Evolutionary conservation across 1,140 invertebrate genomes (phyloP).

Genomic region (Pseudomyrmex gracilis): DNA sequence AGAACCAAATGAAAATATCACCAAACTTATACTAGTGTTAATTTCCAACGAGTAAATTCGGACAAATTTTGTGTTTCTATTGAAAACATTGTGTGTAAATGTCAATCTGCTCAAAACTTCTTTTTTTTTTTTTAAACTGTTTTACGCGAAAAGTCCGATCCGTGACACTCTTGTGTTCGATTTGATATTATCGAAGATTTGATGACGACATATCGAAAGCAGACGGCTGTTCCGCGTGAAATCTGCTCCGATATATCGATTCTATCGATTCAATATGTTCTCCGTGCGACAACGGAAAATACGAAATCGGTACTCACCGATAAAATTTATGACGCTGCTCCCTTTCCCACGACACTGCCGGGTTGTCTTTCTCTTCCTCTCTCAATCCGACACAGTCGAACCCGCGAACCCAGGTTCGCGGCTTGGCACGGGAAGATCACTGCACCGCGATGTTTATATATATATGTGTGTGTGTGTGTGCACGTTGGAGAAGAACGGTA

Average conservation of each 20-base stretch:
- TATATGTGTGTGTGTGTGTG: too few relatives aligned
- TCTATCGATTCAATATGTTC: not conserved
- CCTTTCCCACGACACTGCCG: slow-evolving; percentile 72
- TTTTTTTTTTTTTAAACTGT: not conserved
- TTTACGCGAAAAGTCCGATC: not conserved
- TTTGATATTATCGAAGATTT: not conserved
- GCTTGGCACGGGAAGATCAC: slow-evolving; percentile 35
- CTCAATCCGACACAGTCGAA: slow-evolving; percentile 23
- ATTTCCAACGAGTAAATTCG: too few relatives aligned
- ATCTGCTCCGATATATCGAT: not conserved
- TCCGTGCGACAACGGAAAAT: not conserved
- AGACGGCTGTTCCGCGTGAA: not conserved
- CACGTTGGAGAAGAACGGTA: not conserved
- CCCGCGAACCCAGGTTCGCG: slow-evolving; percentile 22
- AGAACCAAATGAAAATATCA: too few relatives aligned
- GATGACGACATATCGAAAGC: not conserved
- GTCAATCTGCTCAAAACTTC: not conserved
- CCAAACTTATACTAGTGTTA: too few relatives aligned
- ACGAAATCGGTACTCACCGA: slow-evolving; percentile 72
- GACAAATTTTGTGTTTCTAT: too few relatives aligned
- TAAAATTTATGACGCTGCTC: slow-evolving; percentile 49
- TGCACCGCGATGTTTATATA: slow-evolving; percentile 22
- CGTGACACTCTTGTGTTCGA: not conserved
- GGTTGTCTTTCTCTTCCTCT: slow-evolving; percentile 35
- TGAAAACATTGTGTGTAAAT: not conserved